Conservation (phyloP, 2,113 vertebrate species). For the Pterocles gutturalis region DNA sequence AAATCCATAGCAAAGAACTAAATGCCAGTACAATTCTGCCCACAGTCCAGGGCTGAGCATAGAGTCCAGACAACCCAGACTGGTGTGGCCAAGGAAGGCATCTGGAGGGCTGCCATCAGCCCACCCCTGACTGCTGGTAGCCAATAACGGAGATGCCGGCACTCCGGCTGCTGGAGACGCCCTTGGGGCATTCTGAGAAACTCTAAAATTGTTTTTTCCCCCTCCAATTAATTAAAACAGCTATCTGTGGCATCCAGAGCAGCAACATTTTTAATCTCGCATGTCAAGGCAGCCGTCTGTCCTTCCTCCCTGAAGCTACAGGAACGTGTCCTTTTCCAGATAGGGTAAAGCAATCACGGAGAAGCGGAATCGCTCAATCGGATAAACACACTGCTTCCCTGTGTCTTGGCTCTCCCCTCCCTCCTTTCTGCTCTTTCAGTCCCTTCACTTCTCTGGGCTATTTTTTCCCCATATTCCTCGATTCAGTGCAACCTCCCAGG, state of each 20-base stretch:
- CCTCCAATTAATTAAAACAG: neutral
- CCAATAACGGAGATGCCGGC: neutral
- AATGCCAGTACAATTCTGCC: neutral
- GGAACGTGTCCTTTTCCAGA: neutral
- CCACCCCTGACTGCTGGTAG: neutral
- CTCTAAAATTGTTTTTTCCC: neutral
- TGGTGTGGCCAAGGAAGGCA: neutral
- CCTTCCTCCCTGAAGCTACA: neutral
- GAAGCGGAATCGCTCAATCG: neutral
- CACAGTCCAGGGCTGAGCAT: fast-evolving
- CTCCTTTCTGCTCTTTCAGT: neutral
- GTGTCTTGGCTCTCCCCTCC: neutral
- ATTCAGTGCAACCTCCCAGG: neutral
- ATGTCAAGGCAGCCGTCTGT: neutral
- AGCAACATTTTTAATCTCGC: neutral
- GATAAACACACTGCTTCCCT: fast-evolving
- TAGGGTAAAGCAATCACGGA: neutral
- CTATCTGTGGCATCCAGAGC: neutral
- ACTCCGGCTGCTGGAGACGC: neutral
- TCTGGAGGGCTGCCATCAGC: neutral
- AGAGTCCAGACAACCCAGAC: neutral
- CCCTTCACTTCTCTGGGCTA: neutral
- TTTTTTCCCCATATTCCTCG: neutral
- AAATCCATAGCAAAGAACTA: neutral
- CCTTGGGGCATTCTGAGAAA: neutral